Evolutionary conservation across 2,888 invertebrate species (phyloP).

Genomic region (Apotomis turbidana): DNA sequence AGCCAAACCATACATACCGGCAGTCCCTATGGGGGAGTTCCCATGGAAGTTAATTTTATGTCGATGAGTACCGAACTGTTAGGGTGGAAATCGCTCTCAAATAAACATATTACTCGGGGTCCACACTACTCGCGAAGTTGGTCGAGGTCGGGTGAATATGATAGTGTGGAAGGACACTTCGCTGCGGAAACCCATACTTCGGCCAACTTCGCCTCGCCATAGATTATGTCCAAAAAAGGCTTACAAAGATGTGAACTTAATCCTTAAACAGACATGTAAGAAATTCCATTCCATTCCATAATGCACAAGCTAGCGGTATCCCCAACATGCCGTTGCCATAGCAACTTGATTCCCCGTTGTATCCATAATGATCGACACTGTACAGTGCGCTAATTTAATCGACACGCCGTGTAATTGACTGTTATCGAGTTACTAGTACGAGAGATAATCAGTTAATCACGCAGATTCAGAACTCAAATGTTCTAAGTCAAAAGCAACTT

Average conservation of each 20-base stretch:
- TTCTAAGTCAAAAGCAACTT: not conserved
- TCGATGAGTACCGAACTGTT: too few species aligned
- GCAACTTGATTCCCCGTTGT: not conserved
- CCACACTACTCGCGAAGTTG: too few species aligned
- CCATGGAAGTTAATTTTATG: too few species aligned
- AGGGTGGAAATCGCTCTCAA: too few species aligned
- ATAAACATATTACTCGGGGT: too few species aligned
- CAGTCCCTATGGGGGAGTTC: too few species aligned
- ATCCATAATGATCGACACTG: not conserved
- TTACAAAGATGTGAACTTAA: not conserved
- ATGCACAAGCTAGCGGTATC: not conserved
- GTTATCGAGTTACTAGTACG: slow-evolving; percentile 4
- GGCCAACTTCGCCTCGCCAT: too few species aligned
- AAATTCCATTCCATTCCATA: not conserved
- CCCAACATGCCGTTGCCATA: not conserved
- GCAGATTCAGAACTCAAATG: not conserved
- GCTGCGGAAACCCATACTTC: too few species aligned
- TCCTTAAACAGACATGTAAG: slow-evolving; percentile 1
- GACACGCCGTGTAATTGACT: slow-evolving; percentile 2
- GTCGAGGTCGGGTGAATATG: too few species aligned
- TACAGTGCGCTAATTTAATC: slow-evolving; percentile 2
- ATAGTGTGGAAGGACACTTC: too few species aligned
- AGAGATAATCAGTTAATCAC: slow-evolving; percentile 19
- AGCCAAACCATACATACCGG: too few species aligned
- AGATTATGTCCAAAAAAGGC: not conserved